Conservation (phyloP, 2,797 vertebrate species). For the Sardinella longiceps region DNA sequence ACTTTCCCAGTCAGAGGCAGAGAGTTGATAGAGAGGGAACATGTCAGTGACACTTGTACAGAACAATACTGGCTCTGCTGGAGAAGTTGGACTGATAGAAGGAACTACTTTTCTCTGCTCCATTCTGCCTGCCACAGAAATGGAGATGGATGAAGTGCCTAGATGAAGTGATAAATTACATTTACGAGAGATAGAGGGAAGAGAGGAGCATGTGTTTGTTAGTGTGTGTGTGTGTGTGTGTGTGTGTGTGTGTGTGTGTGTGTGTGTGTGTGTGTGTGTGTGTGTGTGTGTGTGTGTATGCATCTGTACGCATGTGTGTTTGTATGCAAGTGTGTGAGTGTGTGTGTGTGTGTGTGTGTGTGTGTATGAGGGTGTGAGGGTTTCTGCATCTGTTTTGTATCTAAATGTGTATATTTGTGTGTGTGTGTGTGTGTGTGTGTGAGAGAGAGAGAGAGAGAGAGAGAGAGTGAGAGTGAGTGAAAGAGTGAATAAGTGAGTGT, state of each 20-base stretch:
- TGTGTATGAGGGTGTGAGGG: background rate
- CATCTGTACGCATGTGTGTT: too few species aligned
- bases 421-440: background rate
- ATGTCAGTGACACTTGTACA: background rate
- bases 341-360: background rate
- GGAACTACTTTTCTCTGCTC: background rate
- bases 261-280: slow-evolving; percentile 1
- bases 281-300: background rate
- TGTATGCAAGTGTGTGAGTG: too few species aligned
- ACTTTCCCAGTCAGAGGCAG: background rate
- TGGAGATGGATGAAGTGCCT: background rate
- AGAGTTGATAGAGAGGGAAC: background rate
- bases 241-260: slow-evolving; percentile 1
- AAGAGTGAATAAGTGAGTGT: background rate
- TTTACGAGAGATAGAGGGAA: background rate
- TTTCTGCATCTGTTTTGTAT: background rate
- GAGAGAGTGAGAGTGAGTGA: background rate
- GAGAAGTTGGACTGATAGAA: background rate
- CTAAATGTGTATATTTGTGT: background rate
- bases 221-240: background rate
- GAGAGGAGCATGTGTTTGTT: background rate
- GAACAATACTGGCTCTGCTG: background rate
- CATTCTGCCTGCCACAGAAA: background rate
- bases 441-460: background rate
- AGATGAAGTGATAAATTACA: background rate